These are phyloP conservation scores for Psephotus haematonotus DNA, from an alignment of 2,113 vertebrate genomes.

Conservation along the genomic window DNA sequence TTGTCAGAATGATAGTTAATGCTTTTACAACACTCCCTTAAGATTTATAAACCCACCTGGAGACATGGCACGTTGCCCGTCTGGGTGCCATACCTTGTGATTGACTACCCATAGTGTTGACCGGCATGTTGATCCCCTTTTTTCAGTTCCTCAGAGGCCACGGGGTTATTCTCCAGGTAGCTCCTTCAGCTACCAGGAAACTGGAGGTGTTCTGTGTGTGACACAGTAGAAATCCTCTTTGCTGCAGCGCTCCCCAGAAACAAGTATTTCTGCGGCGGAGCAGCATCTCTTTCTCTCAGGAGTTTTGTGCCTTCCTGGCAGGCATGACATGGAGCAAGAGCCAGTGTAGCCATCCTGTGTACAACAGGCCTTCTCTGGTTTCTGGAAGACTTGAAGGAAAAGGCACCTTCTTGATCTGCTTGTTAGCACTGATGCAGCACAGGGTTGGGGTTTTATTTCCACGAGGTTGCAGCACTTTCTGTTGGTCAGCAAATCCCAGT, in stretches of 20 bases:
- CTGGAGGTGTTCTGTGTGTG: accelerated
- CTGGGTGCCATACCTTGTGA: not conserved
- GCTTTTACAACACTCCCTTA: not conserved
- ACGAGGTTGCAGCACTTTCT: not conserved
- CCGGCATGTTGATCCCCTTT: not conserved
- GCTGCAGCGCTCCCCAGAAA: not conserved
- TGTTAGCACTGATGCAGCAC: not conserved
- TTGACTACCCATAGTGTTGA: not conserved
- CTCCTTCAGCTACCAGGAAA: not conserved
- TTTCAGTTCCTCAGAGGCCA: not conserved
- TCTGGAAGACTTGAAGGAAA: not conserved
- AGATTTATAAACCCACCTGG: not conserved
- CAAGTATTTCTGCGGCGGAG: not conserved
- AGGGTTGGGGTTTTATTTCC: not conserved
- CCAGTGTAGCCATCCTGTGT: not conserved
- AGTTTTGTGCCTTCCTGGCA: not conserved
- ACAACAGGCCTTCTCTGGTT: not conserved
- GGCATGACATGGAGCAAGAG: not conserved
- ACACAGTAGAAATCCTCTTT: not conserved
- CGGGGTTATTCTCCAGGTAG: not conserved
- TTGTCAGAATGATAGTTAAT: not conserved
- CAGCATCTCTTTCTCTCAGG: not conserved
- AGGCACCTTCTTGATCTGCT: not conserved
- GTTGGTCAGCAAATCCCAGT: not conserved
- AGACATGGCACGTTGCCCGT: not conserved